Base-by-base conservation (phyloP, 2,888 invertebrate species). In the Eurytoma californica region DNA sequence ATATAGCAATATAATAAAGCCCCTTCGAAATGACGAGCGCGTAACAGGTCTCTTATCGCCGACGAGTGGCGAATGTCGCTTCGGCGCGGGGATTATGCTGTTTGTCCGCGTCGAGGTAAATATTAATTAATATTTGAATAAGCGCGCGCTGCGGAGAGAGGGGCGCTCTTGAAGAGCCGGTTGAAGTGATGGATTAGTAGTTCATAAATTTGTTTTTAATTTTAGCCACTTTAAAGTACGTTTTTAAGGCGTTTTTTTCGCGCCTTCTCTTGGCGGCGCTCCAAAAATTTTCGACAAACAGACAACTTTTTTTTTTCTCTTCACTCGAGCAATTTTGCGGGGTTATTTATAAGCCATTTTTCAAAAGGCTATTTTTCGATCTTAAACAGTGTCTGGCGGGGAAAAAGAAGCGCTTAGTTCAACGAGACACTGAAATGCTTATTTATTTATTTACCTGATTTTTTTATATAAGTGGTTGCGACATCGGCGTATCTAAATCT, bases 121-220 rank as follows among this genome's bases (percentile, higher is more conserved):
- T 47, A 58, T 70, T 39, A 70, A 70, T 16, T 60, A 58, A 60
- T 57, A 24, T 39, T 65, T 47, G 30, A 65, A 55, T 28, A 61
- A 72, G 5, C 20, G 12, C 18, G 20, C 20, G 16, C 30, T 1
- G n/a, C 13, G 16, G 13, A 58, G 18, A 51, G 39, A 16, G 63
- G 18, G 63, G 16, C 20, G 47, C 3, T 7, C 47, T 51, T 30
- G 57, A 12, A 53, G 63, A 47, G 51, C 51, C 9, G 51, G 24
- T 49, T n/a, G 55, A n/a, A 70, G 28, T 76, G 76, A 76, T 69
- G 55, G 55, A 76, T 76, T 76, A 69, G 47, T 47, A 39, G 55
- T 55, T 24, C 63, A 69, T 69, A 76, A 76, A 61, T 63, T 68
- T 69, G 30, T 47, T 68, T 72, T 76, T 76, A 69, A 68, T 69